A percentile compares a stretch with the other conserved stretches of the same genome.
phyloP scores from a whole-genome alignment of 2,797 vertebrate species.

The Rhinella marina region DNA sequence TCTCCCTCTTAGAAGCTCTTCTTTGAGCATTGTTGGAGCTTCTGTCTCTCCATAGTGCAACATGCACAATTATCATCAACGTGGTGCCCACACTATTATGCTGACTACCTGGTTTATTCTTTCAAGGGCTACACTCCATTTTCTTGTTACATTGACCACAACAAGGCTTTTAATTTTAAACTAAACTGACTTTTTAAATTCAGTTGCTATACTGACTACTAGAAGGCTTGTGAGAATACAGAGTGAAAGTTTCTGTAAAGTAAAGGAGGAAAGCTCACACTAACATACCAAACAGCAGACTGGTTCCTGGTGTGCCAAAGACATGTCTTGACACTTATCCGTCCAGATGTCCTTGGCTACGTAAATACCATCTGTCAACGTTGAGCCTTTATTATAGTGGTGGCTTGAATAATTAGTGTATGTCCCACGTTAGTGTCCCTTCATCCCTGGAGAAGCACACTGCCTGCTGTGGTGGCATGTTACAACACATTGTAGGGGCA shows the following conservation, averaged over 20 bases:
- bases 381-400: slow-evolving; percentile 31
- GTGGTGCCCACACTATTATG: too few species aligned
- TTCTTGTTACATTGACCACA: too few species aligned
- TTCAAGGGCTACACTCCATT: too few species aligned
- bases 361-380: slow-evolving; percentile 53
- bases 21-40: too few species aligned
- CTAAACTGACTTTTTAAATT: too few species aligned
- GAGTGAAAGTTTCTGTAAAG: slow-evolving; percentile 42
- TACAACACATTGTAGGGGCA: slow-evolving; percentile 16
- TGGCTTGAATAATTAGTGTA: slow-evolving; percentile 23
- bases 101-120: too few species aligned
- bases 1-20: too few species aligned
- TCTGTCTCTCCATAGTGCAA: too few species aligned
- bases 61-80: too few species aligned
- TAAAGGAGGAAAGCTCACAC: slow-evolving; percentile 52
- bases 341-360: slow-evolving; percentile 54
- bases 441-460: slow-evolving; percentile 28
- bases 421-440: slow-evolving; percentile 50
- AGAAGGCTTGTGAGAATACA: neutral
- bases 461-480: slow-evolving; percentile 29
- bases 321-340: slow-evolving; percentile 61
- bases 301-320: slow-evolving; percentile 60
- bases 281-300: slow-evolving; percentile 4
- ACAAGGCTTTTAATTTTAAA: too few species aligned
- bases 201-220: too few species aligned